A percentile compares a stretch with the other conserved stretches of the same genome.
These are phyloP conservation scores for Herpailurus yagouaroundi DNA, from an alignment of 2,113 vertebrate genomes.

Conservation along the genomic window DNA sequence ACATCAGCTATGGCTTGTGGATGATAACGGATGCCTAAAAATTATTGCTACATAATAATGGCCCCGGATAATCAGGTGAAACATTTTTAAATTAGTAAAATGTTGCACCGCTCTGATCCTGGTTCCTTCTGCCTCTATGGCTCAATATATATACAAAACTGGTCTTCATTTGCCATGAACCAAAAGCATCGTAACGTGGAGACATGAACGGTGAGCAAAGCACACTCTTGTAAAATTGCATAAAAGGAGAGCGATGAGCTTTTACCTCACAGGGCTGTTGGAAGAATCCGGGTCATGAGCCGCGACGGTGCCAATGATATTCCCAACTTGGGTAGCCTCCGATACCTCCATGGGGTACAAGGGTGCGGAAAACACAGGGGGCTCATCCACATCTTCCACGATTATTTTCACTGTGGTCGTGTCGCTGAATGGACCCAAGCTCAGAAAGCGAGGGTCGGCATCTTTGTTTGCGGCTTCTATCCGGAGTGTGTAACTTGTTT, in stretches of 20 bases:
- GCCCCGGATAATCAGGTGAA: not conserved
- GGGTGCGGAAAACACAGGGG: slow-evolving; percentile 89
- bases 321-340: slow-evolving; percentile 93
- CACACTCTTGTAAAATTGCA: accelerated
- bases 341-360: slow-evolving; percentile 93
- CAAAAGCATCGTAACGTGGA: not conserved
- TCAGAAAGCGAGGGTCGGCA: slow-evolving; percentile 93
- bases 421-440: slow-evolving; percentile 93
- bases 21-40: not conserved
- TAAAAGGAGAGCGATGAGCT: not conserved
- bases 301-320: slow-evolving; percentile 93
- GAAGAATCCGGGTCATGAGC: slow-evolving; percentile 95
- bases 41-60: not conserved
- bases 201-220: not conserved
- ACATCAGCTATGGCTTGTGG: not conserved
- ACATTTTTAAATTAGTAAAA: slow-evolving; percentile 25
- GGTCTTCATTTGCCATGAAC: not conserved
- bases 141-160: not conserved
- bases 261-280: slow-evolving; percentile 94
- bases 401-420: slow-evolving; percentile 92
- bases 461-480: slow-evolving; percentile 96
- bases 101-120: accelerated
- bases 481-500: slow-evolving; percentile 91
- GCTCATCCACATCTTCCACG: slow-evolving; percentile 96
- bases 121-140: not conserved